Evolutionary conservation across 2,113 vertebrate genomes (phyloP), one percentile per base, ranked within the genome.

Genomic region (Alexandromys fortis): DNA sequence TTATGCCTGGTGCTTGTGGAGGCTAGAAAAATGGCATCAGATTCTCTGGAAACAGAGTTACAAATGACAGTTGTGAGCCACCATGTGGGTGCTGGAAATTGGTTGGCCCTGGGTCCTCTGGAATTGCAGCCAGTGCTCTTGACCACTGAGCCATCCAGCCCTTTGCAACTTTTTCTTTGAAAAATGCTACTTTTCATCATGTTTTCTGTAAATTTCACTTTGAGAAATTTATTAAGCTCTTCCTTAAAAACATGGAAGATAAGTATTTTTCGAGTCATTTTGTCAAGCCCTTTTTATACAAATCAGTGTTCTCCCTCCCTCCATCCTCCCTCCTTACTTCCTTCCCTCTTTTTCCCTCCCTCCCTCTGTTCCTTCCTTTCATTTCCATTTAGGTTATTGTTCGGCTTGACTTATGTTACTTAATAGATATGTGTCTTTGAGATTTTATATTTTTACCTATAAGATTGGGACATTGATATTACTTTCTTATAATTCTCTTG

Each of bases 161-260:
- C 52, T 82, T 81, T 38, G 21, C 58, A 76, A 82, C 35, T 61
- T 82, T n/a, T 24, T 58, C 49, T 58, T 81, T 55, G 55, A 58
- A 58, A n/a, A 38, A 55, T 28, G 13, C 75, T 88, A 21, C 58
- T 95, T 93, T 95, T 92, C 13, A 45, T 93, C 86, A 67, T 55
- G 7, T 2, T 94, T 92, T 91, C 58, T 92, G 86, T 90, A 91
- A 82, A 85, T 92, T 90, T 92, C 73, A 89, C 55, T 75, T 89
- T 92, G 42, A 92, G 70, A 92, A 5, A 52, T 26, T 77, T 70
- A 76, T 35, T 96, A 38, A n/a, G 42, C 13, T 45, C 91, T 94
- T 93, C 67, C 21, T 96, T n/a, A 92, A 86, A 67, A 21, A 33
- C 87, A n/a, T 86, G 4, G 75, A 86, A 88, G 55, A 70, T 92